phyloP scores from a whole-genome alignment of 2,888 invertebrate species.

The Diadegma fenestrale region DNA sequence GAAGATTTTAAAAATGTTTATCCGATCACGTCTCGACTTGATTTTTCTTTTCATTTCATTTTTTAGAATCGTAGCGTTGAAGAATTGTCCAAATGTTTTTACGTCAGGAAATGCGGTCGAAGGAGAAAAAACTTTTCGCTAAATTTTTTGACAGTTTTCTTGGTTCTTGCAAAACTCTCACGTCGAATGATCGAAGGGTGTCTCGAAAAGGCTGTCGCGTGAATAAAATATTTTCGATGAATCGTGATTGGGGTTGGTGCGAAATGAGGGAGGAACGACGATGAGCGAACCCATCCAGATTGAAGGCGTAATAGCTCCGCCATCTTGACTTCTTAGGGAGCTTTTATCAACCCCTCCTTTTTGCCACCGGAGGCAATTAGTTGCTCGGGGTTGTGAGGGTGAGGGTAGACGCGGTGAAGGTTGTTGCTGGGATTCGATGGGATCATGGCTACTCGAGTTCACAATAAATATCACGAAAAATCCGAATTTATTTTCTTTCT shows the following conservation, averaged over 20 bases:
- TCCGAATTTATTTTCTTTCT: neutral
- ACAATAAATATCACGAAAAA: conserved; percentile 14
- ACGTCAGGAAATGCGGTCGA: neutral
- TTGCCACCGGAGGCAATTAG: conserved; percentile 80
- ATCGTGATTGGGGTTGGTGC: conserved; percentile 39
- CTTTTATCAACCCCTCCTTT: conserved; percentile 69
- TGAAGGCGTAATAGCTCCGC: conserved; percentile 83
- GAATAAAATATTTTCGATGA: conserved; percentile 74
- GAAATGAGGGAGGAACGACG: conserved; percentile 47
- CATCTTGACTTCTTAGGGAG: conserved; percentile 79
- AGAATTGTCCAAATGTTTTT: neutral
- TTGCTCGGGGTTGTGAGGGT: conserved; percentile 67
- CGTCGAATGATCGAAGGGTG: neutral
- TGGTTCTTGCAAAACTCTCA: neutral
- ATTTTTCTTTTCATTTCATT: neutral
- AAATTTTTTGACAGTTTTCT: neutral
- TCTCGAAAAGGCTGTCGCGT: conserved; percentile 20
- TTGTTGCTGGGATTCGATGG: conserved; percentile 29
- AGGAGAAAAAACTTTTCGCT: neutral
- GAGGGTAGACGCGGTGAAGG: conserved; percentile 52
- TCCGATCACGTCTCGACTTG: neutral
- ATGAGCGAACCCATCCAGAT: conserved; percentile 75
- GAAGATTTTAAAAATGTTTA: neutral
- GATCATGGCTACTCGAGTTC: conserved; percentile 52
- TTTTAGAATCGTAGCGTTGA: neutral